Conservation (phyloP, 2,797 vertebrate species). For the Pseudopleuronectes americanus region DNA sequence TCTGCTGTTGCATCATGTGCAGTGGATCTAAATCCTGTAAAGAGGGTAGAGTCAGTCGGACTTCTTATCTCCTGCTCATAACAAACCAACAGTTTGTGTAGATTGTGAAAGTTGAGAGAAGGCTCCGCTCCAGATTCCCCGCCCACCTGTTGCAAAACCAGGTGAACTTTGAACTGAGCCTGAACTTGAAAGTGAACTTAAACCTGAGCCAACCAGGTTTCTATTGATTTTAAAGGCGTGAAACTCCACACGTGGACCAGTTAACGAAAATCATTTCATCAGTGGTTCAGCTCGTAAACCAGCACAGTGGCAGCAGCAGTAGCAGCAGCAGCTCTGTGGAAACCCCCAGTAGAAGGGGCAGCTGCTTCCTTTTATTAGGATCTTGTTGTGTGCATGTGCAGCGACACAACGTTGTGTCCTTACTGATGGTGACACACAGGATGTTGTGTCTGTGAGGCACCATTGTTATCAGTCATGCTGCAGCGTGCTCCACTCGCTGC, state of each 20-base stretch:
- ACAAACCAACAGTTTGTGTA: constrained; percentile 8
- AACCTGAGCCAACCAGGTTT: neutral
- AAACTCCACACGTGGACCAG: neutral
- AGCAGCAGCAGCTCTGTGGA: neutral
- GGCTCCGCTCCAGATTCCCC: neutral
- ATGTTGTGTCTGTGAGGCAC: constrained; percentile 49
- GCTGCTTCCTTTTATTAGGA: constrained; percentile 39
- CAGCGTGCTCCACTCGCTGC: constrained; percentile 14
- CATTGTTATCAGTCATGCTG: constrained; percentile 34
- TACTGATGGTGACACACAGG: neutral
- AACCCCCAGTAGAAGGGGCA: constrained; percentile 7
- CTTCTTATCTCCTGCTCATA: constrained; percentile 44
- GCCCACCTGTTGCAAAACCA: constrained; percentile 49
- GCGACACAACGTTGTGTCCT: neutral
- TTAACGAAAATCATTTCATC: neutral
- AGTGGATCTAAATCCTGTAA: constrained; percentile 31
- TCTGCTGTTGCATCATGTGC: constrained; percentile 3
- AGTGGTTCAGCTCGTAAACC: neutral
- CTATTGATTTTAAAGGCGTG: neutral
- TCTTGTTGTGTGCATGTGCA: constrained; percentile 12
- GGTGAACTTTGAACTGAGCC: constrained; percentile 44
- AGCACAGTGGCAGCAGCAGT: constrained; percentile 1
- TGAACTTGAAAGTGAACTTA: constrained; percentile 8
- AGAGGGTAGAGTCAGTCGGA: constrained; percentile 27
- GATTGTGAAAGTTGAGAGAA: constrained; percentile 15